Percentiles rank a stretch among this genome's conserved stretches.
Conservation (phyloP, 2,113 vertebrate genomes). For the Clarias gariepinus region DNA sequence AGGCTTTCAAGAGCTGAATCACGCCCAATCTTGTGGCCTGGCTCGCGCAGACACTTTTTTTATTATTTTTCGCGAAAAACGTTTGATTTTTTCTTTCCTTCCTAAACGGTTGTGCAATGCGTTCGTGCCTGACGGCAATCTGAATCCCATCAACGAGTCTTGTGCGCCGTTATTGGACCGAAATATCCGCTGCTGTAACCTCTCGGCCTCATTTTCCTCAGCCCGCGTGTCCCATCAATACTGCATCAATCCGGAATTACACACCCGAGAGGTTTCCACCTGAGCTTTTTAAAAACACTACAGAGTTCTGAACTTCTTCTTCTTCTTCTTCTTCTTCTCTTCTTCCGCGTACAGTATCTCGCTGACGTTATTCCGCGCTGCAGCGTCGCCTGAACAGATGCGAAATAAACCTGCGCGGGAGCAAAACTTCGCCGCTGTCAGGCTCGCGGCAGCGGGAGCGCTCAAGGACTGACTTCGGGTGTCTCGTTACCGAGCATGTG, state of each 20-base stretch:
- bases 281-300: constrained; percentile 24
- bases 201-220: constrained; percentile 34
- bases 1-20: not conserved
- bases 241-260: constrained; percentile 48
- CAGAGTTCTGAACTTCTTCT: no score
- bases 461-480: not conserved
- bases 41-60: not conserved
- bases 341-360: not conserved
- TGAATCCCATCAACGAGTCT: constrained; percentile 32
- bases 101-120: not conserved
- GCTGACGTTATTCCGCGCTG: not conserved
- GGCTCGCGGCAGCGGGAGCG: no score
- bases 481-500: not conserved
- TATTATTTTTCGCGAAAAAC: not conserved
- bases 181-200: constrained; percentile 46
- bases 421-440: not conserved
- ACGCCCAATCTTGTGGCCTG: no score
- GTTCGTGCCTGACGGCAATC: constrained; percentile 17
- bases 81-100: not conserved
- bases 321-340: not conserved
- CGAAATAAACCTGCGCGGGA: not conserved
- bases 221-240: constrained; percentile 31
- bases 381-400: not conserved
- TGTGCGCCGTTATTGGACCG: constrained; percentile 5
- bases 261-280: constrained; percentile 49